Base-by-base conservation (phyloP, 1,140 invertebrate genomes). In the Drosophila sechellia region DNA sequence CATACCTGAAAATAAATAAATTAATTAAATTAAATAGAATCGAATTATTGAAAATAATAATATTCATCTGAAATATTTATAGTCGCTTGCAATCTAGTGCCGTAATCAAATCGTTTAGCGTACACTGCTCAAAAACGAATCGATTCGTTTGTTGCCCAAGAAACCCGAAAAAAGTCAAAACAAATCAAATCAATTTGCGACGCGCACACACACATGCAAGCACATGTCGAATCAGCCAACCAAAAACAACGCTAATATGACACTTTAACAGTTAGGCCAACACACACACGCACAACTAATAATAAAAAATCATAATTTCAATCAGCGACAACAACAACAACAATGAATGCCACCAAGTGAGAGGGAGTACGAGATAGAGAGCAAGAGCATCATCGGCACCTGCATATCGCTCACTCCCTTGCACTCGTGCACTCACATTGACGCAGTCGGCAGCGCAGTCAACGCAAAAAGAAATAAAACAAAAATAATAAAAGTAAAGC, bases 261-360 rank as follows among this genome's bases (percentile, higher is more conserved):
- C 85, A 89, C 79, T 89, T 84, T 89, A 89, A 89, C 85, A 89
- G 84, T 84, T 89, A 87, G 79, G 68, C 79, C 66, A 63, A 70
- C 68, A 83, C 68, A 46, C 71, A 48, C 59, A 52, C 40, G 63
- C 84, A 87, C 76, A 79, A 89, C 84, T 89, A 87, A 87, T 87
- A 83, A 87, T 84, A 87, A 89, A 87, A 87, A 87, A 87, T 87
- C 84, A 87, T 89, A 89, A 89, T 90, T 90, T 89, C 84, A 89
- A 89, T 89, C 85, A 84, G 79, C 72, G 69, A 54, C 86, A 79
- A 79, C 69, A 75, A 52, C 75, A 87, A 68, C 45, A 45, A 3
- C 8, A 8, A 20, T 43, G 40, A 43, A 5, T 12, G 42, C 42
- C 42, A 15, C 17, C 11, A 58, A 50, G 54, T 17, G 45, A 39